Evolutionary conservation across 2,888 invertebrate genomes (phyloP).

Genomic region (Zhuqinia jingwanae): DNA sequence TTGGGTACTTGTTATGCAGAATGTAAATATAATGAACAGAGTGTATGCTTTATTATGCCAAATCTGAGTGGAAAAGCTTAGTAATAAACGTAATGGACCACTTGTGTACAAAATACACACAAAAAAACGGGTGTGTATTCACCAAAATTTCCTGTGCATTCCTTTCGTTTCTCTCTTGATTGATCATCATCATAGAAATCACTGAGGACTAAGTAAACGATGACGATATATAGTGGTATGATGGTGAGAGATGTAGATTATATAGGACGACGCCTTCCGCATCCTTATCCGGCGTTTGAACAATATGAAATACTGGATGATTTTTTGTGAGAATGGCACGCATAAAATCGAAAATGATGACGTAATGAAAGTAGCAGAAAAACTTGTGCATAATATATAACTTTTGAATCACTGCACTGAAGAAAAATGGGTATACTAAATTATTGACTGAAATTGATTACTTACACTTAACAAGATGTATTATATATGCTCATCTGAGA

Average conservation of each 20-base stretch:
- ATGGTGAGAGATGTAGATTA: constrained; percentile 51
- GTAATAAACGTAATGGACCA: constrained; percentile 3
- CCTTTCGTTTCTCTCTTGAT: not conserved
- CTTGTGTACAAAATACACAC: not conserved
- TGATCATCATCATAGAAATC: constrained; percentile 51
- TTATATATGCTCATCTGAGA: too few species aligned
- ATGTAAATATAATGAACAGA: constrained; percentile 2
- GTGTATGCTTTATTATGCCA: not conserved
- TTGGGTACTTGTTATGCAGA: too few species aligned
- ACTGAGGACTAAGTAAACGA: constrained; percentile 24
- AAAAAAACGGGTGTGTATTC: not conserved
- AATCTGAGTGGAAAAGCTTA: not conserved
- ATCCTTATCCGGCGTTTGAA: constrained; percentile 45
- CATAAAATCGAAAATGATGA: not conserved
- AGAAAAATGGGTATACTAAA: not conserved
- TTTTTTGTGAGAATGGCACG: not conserved
- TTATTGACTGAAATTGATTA: not conserved
- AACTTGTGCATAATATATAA: not conserved
- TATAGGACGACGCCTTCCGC: constrained; percentile 43
- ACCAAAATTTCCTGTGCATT: constrained; percentile 8
- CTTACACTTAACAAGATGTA: too few species aligned
- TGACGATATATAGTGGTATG: constrained; percentile 1
- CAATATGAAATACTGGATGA: not conserved
- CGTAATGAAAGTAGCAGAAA: not conserved
- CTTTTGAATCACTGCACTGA: not conserved